Evolutionary conservation across 1,140 invertebrate genomes (phyloP), one percentile per base, ranked within the genome.

Genomic region (Leptopilina boulardi): DNA sequence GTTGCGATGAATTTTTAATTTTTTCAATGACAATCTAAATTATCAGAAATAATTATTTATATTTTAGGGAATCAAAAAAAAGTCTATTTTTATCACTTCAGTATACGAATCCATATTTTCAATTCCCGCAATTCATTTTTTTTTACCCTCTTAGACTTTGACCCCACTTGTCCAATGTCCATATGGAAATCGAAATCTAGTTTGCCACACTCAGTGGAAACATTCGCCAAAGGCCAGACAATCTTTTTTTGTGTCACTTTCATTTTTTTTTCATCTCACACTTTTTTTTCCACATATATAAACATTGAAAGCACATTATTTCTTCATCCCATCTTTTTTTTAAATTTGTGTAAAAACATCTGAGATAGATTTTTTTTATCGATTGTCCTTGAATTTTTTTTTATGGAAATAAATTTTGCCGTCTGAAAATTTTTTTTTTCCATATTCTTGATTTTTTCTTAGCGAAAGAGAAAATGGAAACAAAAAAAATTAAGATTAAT

Each of bases 181-280:
- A 85, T 87, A 88, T 89, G 88, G 85, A 89, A 88, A 89, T 90
- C 82, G 84, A 81, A 90, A 90, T 90, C 84, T 79, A 89, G 86
- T 90, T 90, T 90, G 85, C 85, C 76, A n/a, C n/a, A n/a, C n/a
- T 2, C 34, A 86, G 84, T 87, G 79, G 84, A 86, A 90, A 88
- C 84, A 88, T 86, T 85, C 84, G 82, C 77, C 79, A 84, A 87
- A 84, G 88, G 89, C 90, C 88, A 89, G 82, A 83, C 79, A 73
- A 19, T n/a, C 71, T 42, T 73, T 59, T 56, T 74, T 47, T 77
- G 30, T 59, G 73, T 73, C n/a, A n/a, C 38, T 71, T 47, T 47
- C 21, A 59, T 66, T 13, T 41, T 23, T 8, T 19, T 26, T 59
- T 74, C 77, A 73, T 80, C 80, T 72, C 54, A 73, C 77, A 71